phyloP scores from a whole-genome alignment of 2,888 invertebrate species.

The Synanthedon vespiformis region DNA sequence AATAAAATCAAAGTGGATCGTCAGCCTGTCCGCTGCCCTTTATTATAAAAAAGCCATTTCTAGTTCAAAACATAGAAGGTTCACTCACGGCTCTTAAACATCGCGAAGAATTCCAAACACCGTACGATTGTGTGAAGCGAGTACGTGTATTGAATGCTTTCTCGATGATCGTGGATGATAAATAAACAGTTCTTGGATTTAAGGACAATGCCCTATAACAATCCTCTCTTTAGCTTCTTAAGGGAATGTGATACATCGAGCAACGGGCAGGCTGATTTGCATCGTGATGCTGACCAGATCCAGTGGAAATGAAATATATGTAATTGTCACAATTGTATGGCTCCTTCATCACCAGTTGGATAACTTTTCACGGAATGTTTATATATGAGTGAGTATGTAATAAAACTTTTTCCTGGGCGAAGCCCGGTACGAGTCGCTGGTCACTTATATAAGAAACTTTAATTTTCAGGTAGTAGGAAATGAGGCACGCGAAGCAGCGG shows the following conservation, averaged over 20 bases:
- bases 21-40: no score
- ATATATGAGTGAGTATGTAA: no score
- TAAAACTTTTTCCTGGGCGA: no score
- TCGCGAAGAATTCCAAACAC: conserved; percentile 46
- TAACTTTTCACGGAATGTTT: no score
- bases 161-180: conserved; percentile 43
- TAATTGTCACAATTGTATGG: no score
- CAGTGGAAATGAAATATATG: background rate
- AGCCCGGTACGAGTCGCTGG: no score
- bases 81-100: conserved; percentile 32
- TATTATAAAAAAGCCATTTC: background rate
- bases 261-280: background rate
- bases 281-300: conserved; percentile 2
- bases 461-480: conserved; percentile 8
- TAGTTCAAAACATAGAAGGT: conserved; percentile 29
- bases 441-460: background rate
- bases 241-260: no score
- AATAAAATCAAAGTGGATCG: no score
- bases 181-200: conserved; percentile 44
- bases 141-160: conserved; percentile 59
- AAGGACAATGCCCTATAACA: conserved; percentile 45
- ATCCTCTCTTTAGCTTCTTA: background rate
- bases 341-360: no score
- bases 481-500: conserved; percentile 41
- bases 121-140: conserved; percentile 60